These are phyloP conservation scores for Phrixothrix hirtus DNA, from an alignment of 2,888 invertebrate genomes.

Conservation along the genomic window DNA sequence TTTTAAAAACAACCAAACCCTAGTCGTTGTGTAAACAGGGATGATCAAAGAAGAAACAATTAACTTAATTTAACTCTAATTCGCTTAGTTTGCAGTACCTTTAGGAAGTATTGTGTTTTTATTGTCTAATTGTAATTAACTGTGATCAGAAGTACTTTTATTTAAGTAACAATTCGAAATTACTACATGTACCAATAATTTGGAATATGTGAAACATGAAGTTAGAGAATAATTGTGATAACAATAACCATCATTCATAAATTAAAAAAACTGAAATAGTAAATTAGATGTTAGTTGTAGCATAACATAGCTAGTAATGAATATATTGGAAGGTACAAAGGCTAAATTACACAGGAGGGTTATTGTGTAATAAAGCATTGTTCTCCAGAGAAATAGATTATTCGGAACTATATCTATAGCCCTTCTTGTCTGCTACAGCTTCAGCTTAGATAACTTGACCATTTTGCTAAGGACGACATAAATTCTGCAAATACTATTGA, in stretches of 20 bases:
- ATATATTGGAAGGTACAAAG: slow-evolving; percentile 55
- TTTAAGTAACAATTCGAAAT: no score
- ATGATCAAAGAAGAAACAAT: no score
- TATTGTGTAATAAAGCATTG: slow-evolving; percentile 57
- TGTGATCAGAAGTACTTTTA: no score
- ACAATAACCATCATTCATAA: not conserved
- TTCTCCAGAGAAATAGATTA: slow-evolving; percentile 55
- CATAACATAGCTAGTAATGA: slow-evolving; percentile 52
- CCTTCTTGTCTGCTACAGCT: slow-evolving; percentile 46
- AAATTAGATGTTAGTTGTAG: slow-evolving; percentile 38
- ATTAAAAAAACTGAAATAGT: slow-evolving; percentile 23
- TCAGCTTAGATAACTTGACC: slow-evolving; percentile 41
- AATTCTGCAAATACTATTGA: slow-evolving; percentile 22
- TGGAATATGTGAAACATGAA: no score
- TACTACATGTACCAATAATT: no score
- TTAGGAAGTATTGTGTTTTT: no score
- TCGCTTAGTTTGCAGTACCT: no score
- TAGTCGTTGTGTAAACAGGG: no score
- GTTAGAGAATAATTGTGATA: slow-evolving; percentile 3
- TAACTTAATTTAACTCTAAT: no score
- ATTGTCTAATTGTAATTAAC: no score
- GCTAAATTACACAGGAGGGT: slow-evolving; percentile 56
- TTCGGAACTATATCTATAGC: slow-evolving; percentile 48
- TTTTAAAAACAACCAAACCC: no score
- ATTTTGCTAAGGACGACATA: slow-evolving; percentile 29